A percentile compares a stretch with the other conserved stretches of the same genome.
Conservation (phyloP, 2,113 vertebrate species). For the Pipa parva region DNA sequence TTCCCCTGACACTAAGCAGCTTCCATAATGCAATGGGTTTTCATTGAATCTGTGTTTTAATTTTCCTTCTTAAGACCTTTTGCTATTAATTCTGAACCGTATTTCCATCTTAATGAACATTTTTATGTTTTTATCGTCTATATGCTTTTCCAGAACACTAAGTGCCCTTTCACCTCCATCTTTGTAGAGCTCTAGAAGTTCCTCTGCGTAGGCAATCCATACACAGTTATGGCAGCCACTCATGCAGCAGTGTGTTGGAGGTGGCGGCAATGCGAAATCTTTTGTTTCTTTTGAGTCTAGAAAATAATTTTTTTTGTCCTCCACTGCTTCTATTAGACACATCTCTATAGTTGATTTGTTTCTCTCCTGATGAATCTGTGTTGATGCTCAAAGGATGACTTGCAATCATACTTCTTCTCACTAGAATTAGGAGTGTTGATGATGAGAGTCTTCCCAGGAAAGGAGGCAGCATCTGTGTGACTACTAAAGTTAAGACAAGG, state of each 20-base stretch:
- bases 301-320: rapidly evolving
- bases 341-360: rapidly evolving
- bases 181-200: conserved; percentile 67
- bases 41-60: too few relatives aligned
- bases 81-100: conserved; percentile 51
- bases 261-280: conserved; percentile 46
- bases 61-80: not conserved
- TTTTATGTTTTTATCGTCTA: conserved; percentile 82
- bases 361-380: not conserved
- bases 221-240: conserved; percentile 90
- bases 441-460: not conserved
- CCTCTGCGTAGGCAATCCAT: conserved; percentile 79
- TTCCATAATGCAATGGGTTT: too few relatives aligned
- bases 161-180: conserved; percentile 72
- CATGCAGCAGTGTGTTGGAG: conserved; percentile 85
- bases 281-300: conserved; percentile 36
- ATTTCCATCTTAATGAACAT: conserved; percentile 86
- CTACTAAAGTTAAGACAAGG: not conserved
- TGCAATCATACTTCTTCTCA: not conserved
- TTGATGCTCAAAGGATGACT: not conserved
- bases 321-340: not conserved
- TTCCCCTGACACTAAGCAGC: too few relatives aligned
- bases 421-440: not conserved
- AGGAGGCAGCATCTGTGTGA: not conserved
- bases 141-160: conserved; percentile 70